phyloP scores from a whole-genome alignment of 2,797 vertebrate genomes.

The Thunnus albacares region DNA sequence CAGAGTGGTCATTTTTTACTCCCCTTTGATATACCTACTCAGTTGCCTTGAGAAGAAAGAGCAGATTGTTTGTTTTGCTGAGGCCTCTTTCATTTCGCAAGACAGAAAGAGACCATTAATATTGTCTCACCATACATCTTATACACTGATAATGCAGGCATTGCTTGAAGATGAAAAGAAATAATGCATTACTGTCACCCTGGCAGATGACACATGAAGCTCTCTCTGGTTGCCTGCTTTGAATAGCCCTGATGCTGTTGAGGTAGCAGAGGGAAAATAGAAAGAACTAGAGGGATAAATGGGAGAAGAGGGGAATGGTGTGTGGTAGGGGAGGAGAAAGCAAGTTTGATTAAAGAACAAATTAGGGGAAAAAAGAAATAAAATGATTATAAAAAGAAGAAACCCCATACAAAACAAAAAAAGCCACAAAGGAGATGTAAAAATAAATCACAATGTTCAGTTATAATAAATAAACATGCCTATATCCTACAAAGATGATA shows the following conservation, averaged over 20 bases:
- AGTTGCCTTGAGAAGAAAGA: slow-evolving; percentile 84
- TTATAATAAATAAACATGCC: no score
- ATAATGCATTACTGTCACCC: slow-evolving; percentile 84
- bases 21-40: slow-evolving; percentile 84
- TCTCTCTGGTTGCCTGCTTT: slow-evolving; percentile 63
- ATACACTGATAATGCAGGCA: slow-evolving; percentile 87
- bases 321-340: slow-evolving; percentile 21
- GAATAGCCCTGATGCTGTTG: slow-evolving; percentile 68
- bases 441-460: no score
- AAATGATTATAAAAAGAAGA: neutral
- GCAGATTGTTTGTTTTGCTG: slow-evolving; percentile 86
- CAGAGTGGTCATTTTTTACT: slow-evolving; percentile 80
- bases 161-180: slow-evolving; percentile 87
- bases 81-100: slow-evolving; percentile 83
- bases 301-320: slow-evolving; percentile 16
- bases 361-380: slow-evolving; percentile 18
- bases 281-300: slow-evolving; percentile 22
- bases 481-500: no score
- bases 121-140: slow-evolving; percentile 85
- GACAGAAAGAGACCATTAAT: slow-evolving; percentile 83
- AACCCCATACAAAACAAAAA: slow-evolving; percentile 20
- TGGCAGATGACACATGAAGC: slow-evolving; percentile 84
- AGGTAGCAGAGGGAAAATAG: slow-evolving; percentile 24
- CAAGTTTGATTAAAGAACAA: slow-evolving; percentile 48
- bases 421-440: slow-evolving; percentile 8